Conservation (phyloP, 1,140 invertebrate genomes). For the Trichonephila inaurata region DNA sequence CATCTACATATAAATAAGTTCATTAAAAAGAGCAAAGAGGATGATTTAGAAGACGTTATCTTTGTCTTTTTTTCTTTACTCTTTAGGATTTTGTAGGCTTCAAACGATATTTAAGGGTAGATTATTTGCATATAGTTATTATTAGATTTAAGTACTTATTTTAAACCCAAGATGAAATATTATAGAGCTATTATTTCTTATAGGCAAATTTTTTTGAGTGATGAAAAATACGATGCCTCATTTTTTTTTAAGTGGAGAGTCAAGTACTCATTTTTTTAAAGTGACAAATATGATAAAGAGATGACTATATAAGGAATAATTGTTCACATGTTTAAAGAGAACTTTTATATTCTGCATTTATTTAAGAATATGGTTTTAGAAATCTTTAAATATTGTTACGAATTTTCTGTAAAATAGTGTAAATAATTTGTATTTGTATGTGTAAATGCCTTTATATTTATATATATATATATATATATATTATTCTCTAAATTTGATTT, state of each 20-base stretch:
- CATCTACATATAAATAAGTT: conserved; percentile 22
- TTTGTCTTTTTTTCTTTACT: not conserved
- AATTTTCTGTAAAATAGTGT: too few relatives aligned
- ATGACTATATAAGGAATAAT: not conserved
- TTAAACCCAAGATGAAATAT: not conserved
- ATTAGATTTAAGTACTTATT: not conserved
- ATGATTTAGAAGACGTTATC: not conserved
- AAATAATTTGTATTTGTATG: too few relatives aligned
- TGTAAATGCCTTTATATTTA: too few relatives aligned
- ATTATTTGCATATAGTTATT: not conserved
- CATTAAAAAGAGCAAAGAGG: not conserved
- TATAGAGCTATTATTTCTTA: not conserved
- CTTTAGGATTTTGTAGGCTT: not conserved
- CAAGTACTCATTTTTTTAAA: not conserved
- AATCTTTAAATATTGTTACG: too few relatives aligned
- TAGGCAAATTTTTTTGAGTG: not conserved
- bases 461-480: too few relatives aligned
- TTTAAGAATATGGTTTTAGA: too few relatives aligned
- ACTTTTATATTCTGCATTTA: too few relatives aligned
- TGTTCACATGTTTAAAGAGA: too few relatives aligned
- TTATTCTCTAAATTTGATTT: too few relatives aligned
- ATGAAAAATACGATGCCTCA: not conserved
- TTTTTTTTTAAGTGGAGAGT: not conserved
- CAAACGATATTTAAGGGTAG: not conserved
- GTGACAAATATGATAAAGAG: not conserved